phyloP scores from a whole-genome alignment of 2,797 vertebrate species.

The Pangasius macronema region DNA sequence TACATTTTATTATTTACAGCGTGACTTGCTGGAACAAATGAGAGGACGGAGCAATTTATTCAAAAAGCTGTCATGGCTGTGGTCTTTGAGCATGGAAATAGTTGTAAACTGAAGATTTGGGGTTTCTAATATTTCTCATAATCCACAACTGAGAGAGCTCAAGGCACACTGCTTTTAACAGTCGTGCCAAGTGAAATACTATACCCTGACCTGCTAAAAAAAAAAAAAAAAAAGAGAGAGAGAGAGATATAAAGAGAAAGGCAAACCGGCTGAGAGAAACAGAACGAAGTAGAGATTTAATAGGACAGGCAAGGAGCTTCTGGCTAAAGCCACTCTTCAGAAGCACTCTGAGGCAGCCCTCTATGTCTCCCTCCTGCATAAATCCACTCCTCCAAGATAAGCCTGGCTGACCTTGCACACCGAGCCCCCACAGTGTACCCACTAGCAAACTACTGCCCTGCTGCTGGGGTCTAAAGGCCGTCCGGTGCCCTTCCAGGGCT shows the following conservation, averaged over 20 bases:
- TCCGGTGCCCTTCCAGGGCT: conserved; percentile 46
- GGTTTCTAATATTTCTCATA: conserved; percentile 16
- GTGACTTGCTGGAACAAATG: not conserved
- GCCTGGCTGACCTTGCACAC: conserved; percentile 57
- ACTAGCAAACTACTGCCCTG: conserved; percentile 68
- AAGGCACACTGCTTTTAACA: not conserved
- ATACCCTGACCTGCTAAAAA: conserved; percentile 28
- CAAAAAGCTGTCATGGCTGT: not conserved
- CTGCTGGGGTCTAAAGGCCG: conserved; percentile 49
- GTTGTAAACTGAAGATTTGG: not conserved
- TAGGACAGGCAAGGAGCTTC: conserved; percentile 42
- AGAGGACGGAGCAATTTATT: not conserved
- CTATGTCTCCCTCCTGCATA: conserved; percentile 50
- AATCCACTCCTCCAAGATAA: conserved; percentile 53
- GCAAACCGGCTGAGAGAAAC: conserved; percentile 10
- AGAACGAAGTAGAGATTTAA: conserved; percentile 39
- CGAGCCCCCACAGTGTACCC: conserved; percentile 64
- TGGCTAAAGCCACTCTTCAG: conserved; percentile 52
- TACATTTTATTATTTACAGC: not conserved
- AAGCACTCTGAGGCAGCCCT: conserved; percentile 42
- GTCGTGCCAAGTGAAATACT: not conserved
- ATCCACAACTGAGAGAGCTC: conserved; percentile 8
- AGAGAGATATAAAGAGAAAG: conserved; percentile 14
- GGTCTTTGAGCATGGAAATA: not conserved
- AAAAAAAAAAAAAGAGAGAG: not conserved